Base-by-base conservation (phyloP, 2,888 invertebrate species). In the Parthenolecanium corni region DNA sequence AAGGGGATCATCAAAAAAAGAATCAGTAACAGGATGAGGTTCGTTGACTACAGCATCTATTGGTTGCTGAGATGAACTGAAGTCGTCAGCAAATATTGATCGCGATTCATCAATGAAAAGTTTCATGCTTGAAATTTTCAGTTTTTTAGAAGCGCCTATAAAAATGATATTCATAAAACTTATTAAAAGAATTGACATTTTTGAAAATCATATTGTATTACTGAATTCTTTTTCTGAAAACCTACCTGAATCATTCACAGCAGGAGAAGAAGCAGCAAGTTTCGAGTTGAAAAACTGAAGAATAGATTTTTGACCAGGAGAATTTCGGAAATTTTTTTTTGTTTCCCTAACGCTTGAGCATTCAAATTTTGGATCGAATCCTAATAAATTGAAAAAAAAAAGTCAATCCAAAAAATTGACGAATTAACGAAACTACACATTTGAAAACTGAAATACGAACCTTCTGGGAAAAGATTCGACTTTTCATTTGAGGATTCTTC, bases 281-380 rank as follows among this genome's bases (percentile, higher is more conserved):
- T 23, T 23, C 1, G 58, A 12, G n/a, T 38, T 31, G 14, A 58
- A 21, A 23, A 36, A 58, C 47, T 58, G 47, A 12, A 49, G 23
- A 5, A 58, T 51, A 12, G 51, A 36, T 58, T 58, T 58, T 31
- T 58, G 58, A 21, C 16, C 44, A 6, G 18, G 20, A 4, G 46
- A 38, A n/a, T 51, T 47, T 18, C 36, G 23, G 4, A 31, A n/a
- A 16, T 36, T 49, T 16, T 16, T 21, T 3, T 21, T 31, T 3
- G 49, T 14, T 31, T 25, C 36, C 11, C 16, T 47, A 16, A 38
- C 38, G 18, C 58, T 46, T n/a, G 58, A 49, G 14, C 49, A 11
- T 58, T 58, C 58, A 14, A 58, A 49, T 31, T 49, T 36, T 21
- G 58, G 58, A 36, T 49, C 36, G 11, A 58, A 58, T 21, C 36